Conservation (phyloP, 2,113 vertebrate genomes). For the Rhizomys pruinosus region DNA sequence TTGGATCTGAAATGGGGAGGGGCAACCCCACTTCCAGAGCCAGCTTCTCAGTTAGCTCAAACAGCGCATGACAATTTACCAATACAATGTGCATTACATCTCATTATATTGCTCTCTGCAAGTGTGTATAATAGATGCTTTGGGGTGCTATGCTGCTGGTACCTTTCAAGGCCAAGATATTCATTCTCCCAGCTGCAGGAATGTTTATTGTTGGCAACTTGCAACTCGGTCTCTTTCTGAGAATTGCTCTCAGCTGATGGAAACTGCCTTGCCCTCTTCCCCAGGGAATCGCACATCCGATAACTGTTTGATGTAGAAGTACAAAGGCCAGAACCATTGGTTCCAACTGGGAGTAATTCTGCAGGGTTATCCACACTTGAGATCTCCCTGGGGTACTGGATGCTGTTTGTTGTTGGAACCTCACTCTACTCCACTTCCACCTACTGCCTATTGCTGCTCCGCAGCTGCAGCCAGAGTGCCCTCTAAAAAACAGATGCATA, state of each 20-base stretch:
- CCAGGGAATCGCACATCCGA: slow-evolving; percentile 37
- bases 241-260: slow-evolving; percentile 36
- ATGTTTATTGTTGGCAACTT: slow-evolving; percentile 20
- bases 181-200: background rate
- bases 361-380: background rate
- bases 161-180: background rate
- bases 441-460: background rate
- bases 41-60: background rate
- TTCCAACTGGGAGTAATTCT: background rate
- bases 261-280: slow-evolving; percentile 20
- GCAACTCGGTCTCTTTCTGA: background rate
- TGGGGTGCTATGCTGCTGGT: background rate
- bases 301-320: slow-evolving; percentile 48
- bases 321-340: slow-evolving; percentile 33
- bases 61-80: background rate
- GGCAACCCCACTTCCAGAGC: background rate
- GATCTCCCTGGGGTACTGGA: background rate
- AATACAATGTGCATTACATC: background rate
- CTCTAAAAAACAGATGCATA: background rate
- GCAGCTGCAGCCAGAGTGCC: background rate
- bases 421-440: background rate
- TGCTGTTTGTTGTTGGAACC: background rate
- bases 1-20: background rate
- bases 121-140: background rate
- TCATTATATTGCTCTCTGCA: background rate